Evolutionary conservation across 2,797 vertebrate species (phyloP).

Genomic region (Peromyscus nudipes): DNA sequence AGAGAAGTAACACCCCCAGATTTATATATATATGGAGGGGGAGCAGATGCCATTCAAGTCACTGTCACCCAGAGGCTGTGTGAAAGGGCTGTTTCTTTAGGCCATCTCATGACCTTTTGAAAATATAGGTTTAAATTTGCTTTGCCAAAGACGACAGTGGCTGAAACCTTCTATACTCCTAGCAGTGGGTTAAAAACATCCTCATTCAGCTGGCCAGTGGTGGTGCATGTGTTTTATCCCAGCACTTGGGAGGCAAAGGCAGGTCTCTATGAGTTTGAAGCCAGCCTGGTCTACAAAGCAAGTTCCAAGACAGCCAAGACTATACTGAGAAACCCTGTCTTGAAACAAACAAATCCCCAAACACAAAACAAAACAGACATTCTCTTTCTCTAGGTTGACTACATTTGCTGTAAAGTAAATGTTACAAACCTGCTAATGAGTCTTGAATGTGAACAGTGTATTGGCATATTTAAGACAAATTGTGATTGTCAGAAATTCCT

Average conservation of each 20-base stretch:
- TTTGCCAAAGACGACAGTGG: not conserved
- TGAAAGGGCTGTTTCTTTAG: not conserved
- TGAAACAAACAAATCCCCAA: not conserved
- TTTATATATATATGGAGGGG: not conserved
- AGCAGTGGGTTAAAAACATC: not conserved
- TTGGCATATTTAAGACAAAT: conserved; percentile 72
- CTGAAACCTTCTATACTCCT: not conserved
- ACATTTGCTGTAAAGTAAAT: conserved; percentile 9
- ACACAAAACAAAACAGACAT: not conserved
- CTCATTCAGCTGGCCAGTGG: not conserved
- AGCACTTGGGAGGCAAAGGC: not conserved
- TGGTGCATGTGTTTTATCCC: not conserved
- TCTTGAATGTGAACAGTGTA: conserved; percentile 58
- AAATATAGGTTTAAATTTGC: not conserved
- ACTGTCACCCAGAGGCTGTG: not conserved
- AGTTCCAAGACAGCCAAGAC: not conserved
- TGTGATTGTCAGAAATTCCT: conserved; percentile 56
- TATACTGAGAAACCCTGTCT: not conserved
- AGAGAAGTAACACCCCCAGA: not conserved
- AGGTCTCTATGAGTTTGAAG: not conserved
- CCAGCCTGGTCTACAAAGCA: not conserved
- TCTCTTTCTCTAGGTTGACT: not conserved
- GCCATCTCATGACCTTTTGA: not conserved
- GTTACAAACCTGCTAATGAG: conserved; percentile 58
- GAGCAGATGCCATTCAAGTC: not conserved